A percentile compares a stretch with the other conserved stretches of the same genome.
These are phyloP conservation scores for Carcinoscorpius rotundicauda DNA, from an alignment of 1,140 invertebrate genomes.

Conservation along the genomic window DNA sequence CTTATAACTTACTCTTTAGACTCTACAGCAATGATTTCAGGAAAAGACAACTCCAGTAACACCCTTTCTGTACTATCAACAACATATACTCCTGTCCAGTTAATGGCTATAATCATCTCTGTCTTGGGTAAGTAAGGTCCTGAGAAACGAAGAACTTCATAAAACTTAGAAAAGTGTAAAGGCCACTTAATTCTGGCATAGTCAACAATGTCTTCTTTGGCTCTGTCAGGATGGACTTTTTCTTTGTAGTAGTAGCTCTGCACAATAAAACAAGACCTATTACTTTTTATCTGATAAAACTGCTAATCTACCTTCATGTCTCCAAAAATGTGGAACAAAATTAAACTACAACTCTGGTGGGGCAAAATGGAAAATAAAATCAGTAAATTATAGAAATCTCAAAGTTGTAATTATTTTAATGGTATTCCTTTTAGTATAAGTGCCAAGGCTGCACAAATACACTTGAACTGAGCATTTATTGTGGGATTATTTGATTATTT, in stretches of 20 bases:
- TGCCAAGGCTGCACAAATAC: too few relatives aligned
- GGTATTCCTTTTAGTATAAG: too few relatives aligned
- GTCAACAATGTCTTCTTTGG: conserved; percentile 97
- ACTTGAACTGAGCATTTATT: too few relatives aligned
- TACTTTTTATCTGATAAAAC: too few relatives aligned
- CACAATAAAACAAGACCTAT: conserved; percentile 12
- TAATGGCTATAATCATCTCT: conserved; percentile 97
- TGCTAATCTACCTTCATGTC: too few relatives aligned
- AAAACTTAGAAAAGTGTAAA: conserved; percentile 89
- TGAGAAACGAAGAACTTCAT: conserved; percentile 74
- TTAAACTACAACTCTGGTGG: too few relatives aligned
- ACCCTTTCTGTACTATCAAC: conserved; percentile 99
- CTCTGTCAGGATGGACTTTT: conserved; percentile 63
- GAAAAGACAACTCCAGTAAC: conserved; percentile 89
- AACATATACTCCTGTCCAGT: conserved; percentile 98
- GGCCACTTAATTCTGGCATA: conserved; percentile 99
- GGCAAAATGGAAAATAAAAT: too few relatives aligned
- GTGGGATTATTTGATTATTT: too few relatives aligned
- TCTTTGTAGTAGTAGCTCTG: conserved; percentile 84
- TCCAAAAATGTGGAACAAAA: too few relatives aligned
- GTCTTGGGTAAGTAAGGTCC: conserved; percentile 97
- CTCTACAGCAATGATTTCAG: conserved; percentile 91
- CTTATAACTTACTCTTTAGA: conserved; percentile 64
- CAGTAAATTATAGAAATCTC: too few relatives aligned
- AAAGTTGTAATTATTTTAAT: too few relatives aligned